These are phyloP conservation scores for Microctenopoma steveboyesi DNA, from an alignment of 2,797 vertebrate species.

Conservation along the genomic window DNA sequence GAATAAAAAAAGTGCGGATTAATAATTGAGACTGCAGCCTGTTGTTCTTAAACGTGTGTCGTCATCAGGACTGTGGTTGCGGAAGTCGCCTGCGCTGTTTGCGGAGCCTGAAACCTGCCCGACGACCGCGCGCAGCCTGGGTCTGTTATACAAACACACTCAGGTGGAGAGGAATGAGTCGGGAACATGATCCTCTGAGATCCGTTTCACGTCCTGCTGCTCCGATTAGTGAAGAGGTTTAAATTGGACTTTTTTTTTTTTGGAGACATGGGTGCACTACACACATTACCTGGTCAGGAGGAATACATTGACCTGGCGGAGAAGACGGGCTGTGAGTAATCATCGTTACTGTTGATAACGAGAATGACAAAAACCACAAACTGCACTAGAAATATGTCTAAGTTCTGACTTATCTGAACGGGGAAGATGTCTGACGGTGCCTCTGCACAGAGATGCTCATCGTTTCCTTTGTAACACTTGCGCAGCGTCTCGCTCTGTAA, in stretches of 20 bases:
- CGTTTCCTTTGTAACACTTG: not conserved
- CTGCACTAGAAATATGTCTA: constrained; percentile 6
- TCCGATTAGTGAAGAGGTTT: not conserved
- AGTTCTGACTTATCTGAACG: not conserved
- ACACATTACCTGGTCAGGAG: constrained; percentile 55
- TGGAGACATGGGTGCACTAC: constrained; percentile 72
- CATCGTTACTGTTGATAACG: not conserved
- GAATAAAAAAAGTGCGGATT: constrained; percentile 1
- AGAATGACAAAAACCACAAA: constrained; percentile 5
- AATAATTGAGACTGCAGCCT: constrained; percentile 48
- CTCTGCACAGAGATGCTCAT: not conserved
- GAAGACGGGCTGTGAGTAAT: constrained; percentile 94
- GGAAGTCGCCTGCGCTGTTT: constrained; percentile 62
- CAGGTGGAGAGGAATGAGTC: constrained; percentile 25
- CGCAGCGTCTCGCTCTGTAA: not conserved
- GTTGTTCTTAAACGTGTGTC: constrained; percentile 40
- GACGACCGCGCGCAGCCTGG: not conserved
- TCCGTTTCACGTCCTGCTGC: not conserved
- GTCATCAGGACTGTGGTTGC: constrained; percentile 60
- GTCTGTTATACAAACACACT: not conserved
- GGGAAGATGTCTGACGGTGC: not conserved
- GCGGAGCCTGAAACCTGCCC: constrained; percentile 42
- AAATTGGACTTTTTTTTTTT: not conserved
- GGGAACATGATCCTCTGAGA: constrained; percentile 20
- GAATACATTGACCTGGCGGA: constrained; percentile 84